Evolutionary conservation across 1,140 invertebrate genomes (phyloP), one percentile per base, ranked within the genome.

Genomic region (Zaprionus inermis): DNA sequence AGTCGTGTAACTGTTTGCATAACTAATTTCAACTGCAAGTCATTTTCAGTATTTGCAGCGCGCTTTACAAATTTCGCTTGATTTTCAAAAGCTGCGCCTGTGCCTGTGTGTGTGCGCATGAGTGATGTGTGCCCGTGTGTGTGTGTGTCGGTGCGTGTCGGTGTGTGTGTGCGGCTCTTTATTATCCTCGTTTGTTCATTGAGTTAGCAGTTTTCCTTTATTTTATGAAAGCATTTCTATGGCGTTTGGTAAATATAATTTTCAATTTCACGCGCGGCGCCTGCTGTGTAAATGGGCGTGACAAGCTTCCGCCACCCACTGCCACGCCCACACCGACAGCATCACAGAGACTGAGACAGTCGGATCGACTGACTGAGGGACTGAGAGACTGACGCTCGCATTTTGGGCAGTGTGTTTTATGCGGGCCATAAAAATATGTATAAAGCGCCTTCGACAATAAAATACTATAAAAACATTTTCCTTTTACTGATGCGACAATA

Each of bases 391-490:
- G 41, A 30, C 12, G 41, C 20, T 18, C 11, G 64, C 44, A 61
- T 70, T 70, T 71, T 70, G 49, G 55, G 55, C 55, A 44, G 38
- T 65, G 60, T 57, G 75, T 70, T 82, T 78, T 68, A 75, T 82
- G 70, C 49, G 49, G 24, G 54, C 41, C 66, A 81, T 75, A 78
- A 66, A 81, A 78, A 67, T 38, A 52, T 54, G 38, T 44, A 44
- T 44, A 44, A 72, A 78, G 60, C 70, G 75, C 65, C 52, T 72
- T 81, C 34, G 61, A 76, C 71, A 82, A 81, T 81, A 76, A 75
- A 82, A 78, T 60, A 69, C 54, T 72, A 71, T 78, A 82, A 72
- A 81, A 65, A 57, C 24, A 63, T 57, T 76, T 71, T 57, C 32
- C 46, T 71, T 61, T 49, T 56, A 66, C 71, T 76, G 71, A 70